These are phyloP conservation scores for Sycophaga agraensis DNA, from an alignment of 1,140 invertebrate species.

Conservation along the genomic window DNA sequence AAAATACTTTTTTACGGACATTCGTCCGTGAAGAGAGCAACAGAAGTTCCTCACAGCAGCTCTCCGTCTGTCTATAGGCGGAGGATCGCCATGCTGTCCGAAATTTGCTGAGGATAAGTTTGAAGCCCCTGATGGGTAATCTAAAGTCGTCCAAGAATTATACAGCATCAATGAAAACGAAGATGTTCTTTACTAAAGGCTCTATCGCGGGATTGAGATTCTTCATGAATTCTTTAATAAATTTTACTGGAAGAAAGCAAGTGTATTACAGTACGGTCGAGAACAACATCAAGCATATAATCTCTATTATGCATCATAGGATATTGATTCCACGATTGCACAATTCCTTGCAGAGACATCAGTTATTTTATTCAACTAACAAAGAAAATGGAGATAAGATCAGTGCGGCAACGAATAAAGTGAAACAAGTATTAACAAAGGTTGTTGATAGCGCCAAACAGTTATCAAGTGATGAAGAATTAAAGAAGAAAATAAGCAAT, in stretches of 20 bases:
- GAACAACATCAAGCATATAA: too few relatives aligned
- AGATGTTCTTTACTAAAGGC: not conserved
- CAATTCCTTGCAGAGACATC: too few relatives aligned
- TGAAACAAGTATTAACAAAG: too few relatives aligned
- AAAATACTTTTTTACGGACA: not conserved
- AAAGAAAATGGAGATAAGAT: too few relatives aligned
- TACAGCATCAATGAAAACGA: not conserved
- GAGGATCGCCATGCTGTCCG: slow-evolving; percentile 7
- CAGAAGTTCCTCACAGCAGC: slow-evolving; percentile 32
- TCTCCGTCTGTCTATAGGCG: slow-evolving; percentile 45
- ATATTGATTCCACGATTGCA: too few relatives aligned
- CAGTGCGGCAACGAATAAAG: too few relatives aligned
- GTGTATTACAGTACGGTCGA: too few relatives aligned
- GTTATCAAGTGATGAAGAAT: not conserved
- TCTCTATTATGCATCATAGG: too few relatives aligned
- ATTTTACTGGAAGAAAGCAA: too few relatives aligned
- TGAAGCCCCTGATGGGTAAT: not conserved
- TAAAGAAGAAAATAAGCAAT: not conserved
- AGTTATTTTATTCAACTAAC: too few relatives aligned
- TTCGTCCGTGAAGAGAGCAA: not conserved
- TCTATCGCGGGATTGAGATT: too few relatives aligned
- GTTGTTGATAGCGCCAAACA: not conserved
- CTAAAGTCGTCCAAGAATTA: not conserved
- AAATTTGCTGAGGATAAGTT: not conserved
- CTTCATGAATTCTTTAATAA: too few relatives aligned